A percentile compares a stretch with the other conserved stretches of the same genome.
Conservation (phyloP, 2,113 vertebrate genomes). For the Ardeotis arabs region DNA sequence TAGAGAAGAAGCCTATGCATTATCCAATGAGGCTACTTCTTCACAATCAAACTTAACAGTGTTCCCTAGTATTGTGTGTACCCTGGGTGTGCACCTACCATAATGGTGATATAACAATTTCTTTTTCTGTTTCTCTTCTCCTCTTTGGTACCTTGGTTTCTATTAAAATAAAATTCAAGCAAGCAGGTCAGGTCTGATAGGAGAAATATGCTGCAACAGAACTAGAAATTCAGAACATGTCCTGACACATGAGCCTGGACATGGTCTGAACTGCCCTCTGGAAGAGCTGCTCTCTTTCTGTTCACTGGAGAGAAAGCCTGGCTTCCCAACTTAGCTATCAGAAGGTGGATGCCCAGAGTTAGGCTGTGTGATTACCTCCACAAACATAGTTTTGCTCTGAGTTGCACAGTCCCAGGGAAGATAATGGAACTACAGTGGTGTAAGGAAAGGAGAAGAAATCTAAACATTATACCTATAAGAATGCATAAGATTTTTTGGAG, state of each 20-base stretch:
- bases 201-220: background rate
- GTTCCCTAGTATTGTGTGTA: background rate
- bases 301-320: background rate
- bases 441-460: background rate
- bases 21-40: background rate
- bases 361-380: background rate
- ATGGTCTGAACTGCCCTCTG: background rate
- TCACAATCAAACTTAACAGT: background rate
- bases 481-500: background rate
- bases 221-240: background rate
- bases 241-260: background rate
- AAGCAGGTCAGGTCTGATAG: background rate
- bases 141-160: background rate
- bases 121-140: background rate
- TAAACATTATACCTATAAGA: background rate
- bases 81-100: background rate
- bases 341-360: background rate
- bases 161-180: background rate
- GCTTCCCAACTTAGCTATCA: background rate
- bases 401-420: background rate
- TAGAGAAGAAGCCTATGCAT: background rate
- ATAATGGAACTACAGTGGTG: background rate
- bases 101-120: background rate
- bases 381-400: background rate
- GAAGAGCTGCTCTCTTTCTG: background rate